Percentiles rank a stretch among this genome's conserved stretches.
These are phyloP conservation scores for Piscicola geometra DNA, from an alignment of 2,888 invertebrate genomes.

Conservation along the genomic window DNA sequence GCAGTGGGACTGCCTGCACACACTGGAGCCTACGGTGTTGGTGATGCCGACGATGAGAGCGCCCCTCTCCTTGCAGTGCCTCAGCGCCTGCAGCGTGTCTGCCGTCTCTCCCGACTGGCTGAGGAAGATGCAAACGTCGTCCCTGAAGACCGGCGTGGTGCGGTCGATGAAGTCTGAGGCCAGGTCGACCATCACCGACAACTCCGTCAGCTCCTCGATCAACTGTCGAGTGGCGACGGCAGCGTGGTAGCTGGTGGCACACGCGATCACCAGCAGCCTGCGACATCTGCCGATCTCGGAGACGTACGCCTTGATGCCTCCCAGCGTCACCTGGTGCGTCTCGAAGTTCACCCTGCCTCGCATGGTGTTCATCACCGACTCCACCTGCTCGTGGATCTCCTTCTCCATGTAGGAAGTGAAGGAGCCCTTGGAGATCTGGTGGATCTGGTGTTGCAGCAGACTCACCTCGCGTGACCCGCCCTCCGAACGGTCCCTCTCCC, in stretches of 20 bases:
- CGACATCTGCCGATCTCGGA: constrained; percentile 94
- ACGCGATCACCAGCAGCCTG: constrained; percentile 91
- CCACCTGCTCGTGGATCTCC: constrained; percentile 99
- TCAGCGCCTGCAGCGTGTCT: constrained; percentile 82
- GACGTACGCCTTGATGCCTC: constrained; percentile 96
- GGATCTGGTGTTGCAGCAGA: constrained; percentile 92
- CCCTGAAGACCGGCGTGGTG: constrained; percentile 95
- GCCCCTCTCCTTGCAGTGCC: constrained; percentile 92
- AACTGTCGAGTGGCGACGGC: constrained; percentile 84
- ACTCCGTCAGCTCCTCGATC: constrained; percentile 91
- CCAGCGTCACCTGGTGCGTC: constrained; percentile 77
- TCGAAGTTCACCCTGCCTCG: constrained; percentile 57
- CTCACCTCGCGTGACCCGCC: constrained; percentile 74
- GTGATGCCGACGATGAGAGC: constrained; percentile 96
- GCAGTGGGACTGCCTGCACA: constrained; percentile 97
- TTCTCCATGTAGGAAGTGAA: constrained; percentile 99
- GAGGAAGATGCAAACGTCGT: constrained; percentile 99
- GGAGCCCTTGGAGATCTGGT: constrained; percentile 94
- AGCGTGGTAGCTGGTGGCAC: constrained; percentile 97
- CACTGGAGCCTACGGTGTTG: constrained; percentile 97
- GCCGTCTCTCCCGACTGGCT: constrained; percentile 96
- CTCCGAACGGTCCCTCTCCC: background rate
- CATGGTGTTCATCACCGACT: constrained; percentile 98
- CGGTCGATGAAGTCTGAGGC: constrained; percentile 97
- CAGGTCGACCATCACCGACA: constrained; percentile 97